Conservation (phyloP, 30 jellyfish, hydroid and myxozoan species). For the Aurelia sp. region DNA sequence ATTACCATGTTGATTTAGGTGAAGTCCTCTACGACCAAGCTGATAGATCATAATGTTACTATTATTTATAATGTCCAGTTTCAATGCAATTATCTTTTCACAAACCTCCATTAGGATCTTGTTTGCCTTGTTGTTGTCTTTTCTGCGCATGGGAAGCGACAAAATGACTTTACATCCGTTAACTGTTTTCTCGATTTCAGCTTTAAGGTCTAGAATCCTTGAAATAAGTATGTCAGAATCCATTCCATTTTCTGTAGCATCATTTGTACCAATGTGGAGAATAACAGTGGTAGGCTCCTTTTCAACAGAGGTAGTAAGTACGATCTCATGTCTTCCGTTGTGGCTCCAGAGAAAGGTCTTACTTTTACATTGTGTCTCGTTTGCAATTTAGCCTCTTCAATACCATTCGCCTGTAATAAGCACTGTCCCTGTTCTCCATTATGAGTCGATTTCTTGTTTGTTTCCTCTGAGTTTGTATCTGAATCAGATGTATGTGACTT, state of each 20-base stretch:
- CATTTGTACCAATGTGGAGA: constrained; percentile 11
- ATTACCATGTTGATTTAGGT: constrained; percentile 6
- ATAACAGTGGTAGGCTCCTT: not conserved
- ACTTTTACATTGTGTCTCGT: not conserved
- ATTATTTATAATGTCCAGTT: not conserved
- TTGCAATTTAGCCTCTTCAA: constrained; percentile 18
- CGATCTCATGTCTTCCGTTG: constrained; percentile 14
- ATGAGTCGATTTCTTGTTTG: no score
- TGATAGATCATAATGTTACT: constrained; percentile 7
- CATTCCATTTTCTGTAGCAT: constrained; percentile 12
- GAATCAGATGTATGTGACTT: no score
- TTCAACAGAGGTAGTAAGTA: not conserved
- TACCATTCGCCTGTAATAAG: constrained; percentile 11
- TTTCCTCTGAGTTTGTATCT: no score
- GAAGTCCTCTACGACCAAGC: constrained; percentile 8
- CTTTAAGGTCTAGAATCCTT: constrained; percentile 18
- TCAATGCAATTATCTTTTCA: not conserved
- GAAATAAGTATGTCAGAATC: not conserved
- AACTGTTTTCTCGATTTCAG: not conserved
- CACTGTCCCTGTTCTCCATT: constrained; percentile 6
- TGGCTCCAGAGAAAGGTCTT: constrained; percentile 22
- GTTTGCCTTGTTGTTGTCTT: constrained; percentile 16
- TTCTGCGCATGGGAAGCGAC: constrained; percentile 14
- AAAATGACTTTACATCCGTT: constrained; percentile 7
- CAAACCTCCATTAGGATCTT: constrained; percentile 8